Conservation (phyloP, 2,797 vertebrate genomes). For the Erethizon dorsatum region DNA sequence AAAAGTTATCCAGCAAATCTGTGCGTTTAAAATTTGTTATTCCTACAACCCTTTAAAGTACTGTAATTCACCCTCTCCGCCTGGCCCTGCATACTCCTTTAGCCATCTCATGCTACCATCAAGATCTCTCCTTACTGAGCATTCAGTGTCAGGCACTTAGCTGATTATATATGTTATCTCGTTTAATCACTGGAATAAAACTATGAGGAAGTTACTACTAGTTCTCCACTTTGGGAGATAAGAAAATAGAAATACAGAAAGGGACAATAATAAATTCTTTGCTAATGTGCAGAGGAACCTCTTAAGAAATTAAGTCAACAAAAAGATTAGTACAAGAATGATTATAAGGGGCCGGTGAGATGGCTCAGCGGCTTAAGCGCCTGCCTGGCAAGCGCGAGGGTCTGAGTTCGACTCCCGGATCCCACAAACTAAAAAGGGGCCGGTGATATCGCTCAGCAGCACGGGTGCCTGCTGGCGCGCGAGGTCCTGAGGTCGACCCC, state of each 20-base stretch:
- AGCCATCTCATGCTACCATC: not conserved
- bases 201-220: not conserved
- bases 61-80: not conserved
- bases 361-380: no score
- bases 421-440: no score
- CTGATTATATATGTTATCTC: not conserved
- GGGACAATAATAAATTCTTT: not conserved
- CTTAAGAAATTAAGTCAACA: not conserved
- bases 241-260: not conserved
- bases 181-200: not conserved
- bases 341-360: no score
- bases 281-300: not conserved
- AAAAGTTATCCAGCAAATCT: not conserved
- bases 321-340: not conserved
- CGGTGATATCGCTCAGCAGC: no score
- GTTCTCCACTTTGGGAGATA: not conserved
- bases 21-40: no score
- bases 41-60: not conserved
- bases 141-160: not conserved
- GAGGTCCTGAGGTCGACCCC: no score
- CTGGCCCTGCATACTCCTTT: not conserved
- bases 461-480: no score
- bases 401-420: no score
- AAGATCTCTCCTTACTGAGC: not conserved
- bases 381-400: no score